Evolutionary conservation across 2,113 vertebrate genomes (phyloP).

Genomic region (Trogon surrucura): DNA sequence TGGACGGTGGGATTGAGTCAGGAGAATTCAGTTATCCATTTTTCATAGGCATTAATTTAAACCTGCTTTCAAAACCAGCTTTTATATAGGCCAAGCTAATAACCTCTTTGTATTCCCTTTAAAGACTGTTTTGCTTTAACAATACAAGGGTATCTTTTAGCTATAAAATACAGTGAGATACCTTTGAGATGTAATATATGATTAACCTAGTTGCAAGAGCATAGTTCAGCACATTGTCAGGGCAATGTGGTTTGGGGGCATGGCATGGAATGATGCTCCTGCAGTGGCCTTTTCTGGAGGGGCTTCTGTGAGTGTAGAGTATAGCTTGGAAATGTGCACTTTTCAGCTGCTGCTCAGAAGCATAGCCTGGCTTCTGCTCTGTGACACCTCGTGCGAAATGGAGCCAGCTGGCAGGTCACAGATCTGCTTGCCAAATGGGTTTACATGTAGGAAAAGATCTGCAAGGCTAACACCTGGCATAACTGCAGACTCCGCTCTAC

Average conservation of each 20-base stretch:
- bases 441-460: neutral
- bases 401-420: neutral
- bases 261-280: neutral
- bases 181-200: neutral
- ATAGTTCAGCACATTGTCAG: neutral
- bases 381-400: neutral
- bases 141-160: neutral
- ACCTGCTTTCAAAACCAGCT: neutral
- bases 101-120: neutral
- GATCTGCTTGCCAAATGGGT: neutral
- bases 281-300: neutral
- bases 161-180: neutral
- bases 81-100: neutral
- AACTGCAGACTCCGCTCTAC: neutral
- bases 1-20: neutral
- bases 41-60: neutral
- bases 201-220: neutral
- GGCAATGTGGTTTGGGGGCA: neutral
- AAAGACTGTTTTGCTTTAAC: neutral
- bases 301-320: neutral
- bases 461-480: neutral
- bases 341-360: neutral
- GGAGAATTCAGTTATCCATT: neutral
- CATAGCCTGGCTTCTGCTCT: neutral
- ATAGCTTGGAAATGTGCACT: neutral